Evolutionary conservation across 2,888 invertebrate species (phyloP).

Genomic region (Archips xylosteana): DNA sequence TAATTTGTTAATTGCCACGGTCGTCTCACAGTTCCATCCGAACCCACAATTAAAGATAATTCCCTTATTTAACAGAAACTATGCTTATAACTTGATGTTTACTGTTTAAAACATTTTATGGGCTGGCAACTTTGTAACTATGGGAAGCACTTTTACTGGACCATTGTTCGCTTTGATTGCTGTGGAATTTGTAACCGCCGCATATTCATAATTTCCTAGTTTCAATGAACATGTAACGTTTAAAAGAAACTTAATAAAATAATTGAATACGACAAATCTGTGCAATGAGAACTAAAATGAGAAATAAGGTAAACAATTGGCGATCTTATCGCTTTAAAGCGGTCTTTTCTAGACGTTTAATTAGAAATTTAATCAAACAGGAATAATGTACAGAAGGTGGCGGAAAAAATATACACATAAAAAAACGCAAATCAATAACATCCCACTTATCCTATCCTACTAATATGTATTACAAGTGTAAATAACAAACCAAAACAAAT

Average conservation of each 20-base stretch:
- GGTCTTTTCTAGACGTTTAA: no score
- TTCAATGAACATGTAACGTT: background rate
- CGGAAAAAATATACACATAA: no score
- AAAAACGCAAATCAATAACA: no score
- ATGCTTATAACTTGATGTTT: slow-evolving; percentile 26
- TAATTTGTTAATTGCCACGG: slow-evolving; percentile 53
- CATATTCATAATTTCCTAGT: slow-evolving; percentile 1
- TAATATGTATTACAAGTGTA: no score
- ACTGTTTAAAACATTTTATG: slow-evolving; percentile 17
- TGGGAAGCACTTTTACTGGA: background rate
- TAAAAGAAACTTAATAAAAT: background rate
- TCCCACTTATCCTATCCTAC: no score
- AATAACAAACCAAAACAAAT: no score
- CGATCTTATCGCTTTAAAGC: no score
- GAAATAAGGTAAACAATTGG: no score
- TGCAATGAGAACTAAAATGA: no score
- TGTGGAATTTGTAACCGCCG: background rate
- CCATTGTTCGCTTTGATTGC: background rate
- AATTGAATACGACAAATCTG: no score
- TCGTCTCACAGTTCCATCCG: slow-evolving; percentile 29
- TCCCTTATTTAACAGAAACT: slow-evolving; percentile 38
- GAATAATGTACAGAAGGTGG: no score
- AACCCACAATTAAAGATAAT: slow-evolving; percentile 38
- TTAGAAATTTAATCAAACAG: no score
- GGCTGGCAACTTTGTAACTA: slow-evolving; percentile 3